Base-by-base conservation (phyloP, 1,140 invertebrate species). In the Heliconius melpomene region DNA sequence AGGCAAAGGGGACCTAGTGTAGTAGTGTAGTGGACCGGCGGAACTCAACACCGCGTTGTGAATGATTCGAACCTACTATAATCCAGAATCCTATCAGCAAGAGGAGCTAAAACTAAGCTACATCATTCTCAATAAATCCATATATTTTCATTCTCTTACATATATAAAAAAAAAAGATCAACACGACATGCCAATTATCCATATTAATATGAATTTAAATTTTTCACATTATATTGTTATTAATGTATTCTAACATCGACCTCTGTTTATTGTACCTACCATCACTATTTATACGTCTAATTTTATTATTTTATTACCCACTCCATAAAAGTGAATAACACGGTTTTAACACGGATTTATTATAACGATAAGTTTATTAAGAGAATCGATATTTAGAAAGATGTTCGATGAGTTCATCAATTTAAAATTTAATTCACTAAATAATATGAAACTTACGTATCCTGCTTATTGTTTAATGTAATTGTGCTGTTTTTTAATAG, bases 351-450 rank as follows among this genome's bases (percentile, higher is more conserved):
- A 82, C 75, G 80, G 57, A 82, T 88, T 87, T 87, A 87, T 87
- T 85, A 83, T 80, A 75, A 74, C 66, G 38, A 80, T 74, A 80
- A 77, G 60, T 70, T 73, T 72, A 66, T 76, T 46, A 52, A 40
- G 38, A 79, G n/a, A 72, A 73, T 52, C 18, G 32, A 8, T 66
- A 57, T 72, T 57, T 73, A 54, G 76, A 74, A 72, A 80, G 87
- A 87, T 82, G 87, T 81, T 46, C 86, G 90, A 91, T 91, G 90
- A 92, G 90, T 91, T 93, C 91, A 93, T 91, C 89, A 92, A 9
- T 72, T 72, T 72, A 83, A 88, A 88, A 88, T 90, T 90, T 36
- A 86, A 86, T 89, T 11, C 6, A 60, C 32, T 60, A 26, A 75
- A 18, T 32, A 75, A 66, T 54, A 20, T 60, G 23, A n/a, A 38